Percentiles rank a stretch among this genome's conserved stretches.
These are phyloP conservation scores for Archegozetes longisetosus DNA, from an alignment of 1,140 invertebrate genomes.

Conservation along the genomic window DNA sequence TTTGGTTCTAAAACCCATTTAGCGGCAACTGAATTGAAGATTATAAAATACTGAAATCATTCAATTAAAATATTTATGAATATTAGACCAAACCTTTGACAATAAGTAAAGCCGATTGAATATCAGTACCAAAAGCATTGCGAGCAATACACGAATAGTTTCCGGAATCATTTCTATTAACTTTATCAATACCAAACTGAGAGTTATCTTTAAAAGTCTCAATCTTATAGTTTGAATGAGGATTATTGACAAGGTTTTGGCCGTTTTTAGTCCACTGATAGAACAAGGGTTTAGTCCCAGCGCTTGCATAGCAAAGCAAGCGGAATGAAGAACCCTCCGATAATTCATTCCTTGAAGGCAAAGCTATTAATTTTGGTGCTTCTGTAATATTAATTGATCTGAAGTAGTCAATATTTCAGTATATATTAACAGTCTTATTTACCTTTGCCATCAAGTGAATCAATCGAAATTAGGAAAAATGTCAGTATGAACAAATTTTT, in stretches of 20 bases:
- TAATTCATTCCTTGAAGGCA: too few species aligned
- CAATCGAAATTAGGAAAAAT: too few species aligned
- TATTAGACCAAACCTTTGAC: constrained; percentile 13
- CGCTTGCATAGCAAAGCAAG: not conserved
- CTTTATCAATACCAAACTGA: not conserved
- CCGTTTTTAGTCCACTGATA: not conserved
- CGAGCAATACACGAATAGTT: constrained; percentile 1
- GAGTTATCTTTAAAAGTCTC: not conserved
- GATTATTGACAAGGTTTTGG: not conserved
- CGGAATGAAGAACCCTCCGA: not conserved
- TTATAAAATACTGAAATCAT: too few species aligned
- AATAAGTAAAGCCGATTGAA: not conserved
- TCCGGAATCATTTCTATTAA: constrained; percentile 6
- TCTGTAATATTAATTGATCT: too few species aligned
- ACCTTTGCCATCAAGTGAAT: too few species aligned
- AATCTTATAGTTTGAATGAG: not conserved
- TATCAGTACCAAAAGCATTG: constrained; percentile 5
- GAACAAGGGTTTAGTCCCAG: not conserved
- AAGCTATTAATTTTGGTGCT: too few species aligned
- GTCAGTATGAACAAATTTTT: too few species aligned
- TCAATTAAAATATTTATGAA: too few species aligned
- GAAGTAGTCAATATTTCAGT: too few species aligned
- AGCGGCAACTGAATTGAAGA: constrained; percentile 74
- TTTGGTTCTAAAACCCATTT: constrained; percentile 74
- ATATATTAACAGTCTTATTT: too few species aligned